Evolutionary conservation across 2,888 invertebrate genomes (phyloP), one percentile per base, ranked within the genome.

Genomic region (Thumatha senex): DNA sequence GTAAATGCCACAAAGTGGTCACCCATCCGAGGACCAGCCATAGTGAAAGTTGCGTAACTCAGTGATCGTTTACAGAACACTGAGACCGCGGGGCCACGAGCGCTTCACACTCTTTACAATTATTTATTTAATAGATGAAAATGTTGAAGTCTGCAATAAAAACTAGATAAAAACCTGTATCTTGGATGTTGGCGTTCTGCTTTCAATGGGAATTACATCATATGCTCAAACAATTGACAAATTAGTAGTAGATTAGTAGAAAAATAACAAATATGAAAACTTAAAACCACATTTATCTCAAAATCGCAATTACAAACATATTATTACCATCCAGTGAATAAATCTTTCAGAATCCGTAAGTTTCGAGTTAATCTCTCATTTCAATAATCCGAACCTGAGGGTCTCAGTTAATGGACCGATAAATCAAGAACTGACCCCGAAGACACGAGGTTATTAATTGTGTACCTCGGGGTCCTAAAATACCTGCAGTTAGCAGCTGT

Each of bases 331-430:
- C 54, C 36, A 54, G 39, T 42, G 48, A 48, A 68, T 68, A 67
- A 67, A 67, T 67, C 60, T 49, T 34, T 4, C 34, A 45, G 40
- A 39, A 36, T 46, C 36, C 40, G 40, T 42, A 45, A 40, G 47
- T 45, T 48, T 41, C 41, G 9, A 51, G 65, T 67, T 67, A 67
- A 67, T 67, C 67, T 64, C 65, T 67, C 59, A 67, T 67, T 67
- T 67, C 67, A 67, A 67, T 67, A 67, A 67, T 62, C 68, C 52
- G 44, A 14, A 34, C 48, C 43, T 36, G 41, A 46, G 56, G 53
- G 51, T 40, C 53, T 30, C 39, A 42, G 50, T 48, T 67, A 67
- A 67, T 67, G 52, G 68, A 36, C 40, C 51, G 24, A 67, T 67
- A 67, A 67, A 67, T 67, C 65, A 67, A 36, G 40, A 44, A 48